Evolutionary conservation across 1,140 invertebrate species (phyloP), one percentile per base, ranked within the genome.

Genomic region (Eueides isabella): DNA sequence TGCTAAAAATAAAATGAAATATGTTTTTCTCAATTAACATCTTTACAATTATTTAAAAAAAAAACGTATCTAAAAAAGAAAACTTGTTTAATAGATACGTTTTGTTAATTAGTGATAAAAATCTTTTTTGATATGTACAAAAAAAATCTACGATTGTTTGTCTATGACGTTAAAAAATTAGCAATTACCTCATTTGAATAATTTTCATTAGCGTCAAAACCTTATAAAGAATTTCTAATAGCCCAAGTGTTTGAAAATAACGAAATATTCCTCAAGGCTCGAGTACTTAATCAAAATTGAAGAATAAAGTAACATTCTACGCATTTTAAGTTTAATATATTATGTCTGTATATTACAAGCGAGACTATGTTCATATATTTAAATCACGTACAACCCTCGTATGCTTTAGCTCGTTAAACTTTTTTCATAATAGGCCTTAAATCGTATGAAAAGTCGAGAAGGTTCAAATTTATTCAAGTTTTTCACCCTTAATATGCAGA

Each of bases 401-500:
- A 70, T 28, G 62, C 68, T 62, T 70, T 26, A 33, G 31, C 41
- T 70, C 48, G 44, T 66, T 70, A 63, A 75, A 65, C 67, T 75
- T 75, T 75, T 75, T 75, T 75, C 67, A 61, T 75, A 75, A 75
- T 67, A 70, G 33, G 63, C 67, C 44, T 61, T 71, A 74, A 75
- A 63, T 71, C 73, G 63, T 71, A 75, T 75, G 73, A 75, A 75
- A 75, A 74, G 63, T n/a, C 30, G 61, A 29, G 35, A 14, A 66
- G 35, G 67, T 69, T 55, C 71, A 38, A 75, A 78, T 77, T 81
- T 81, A 83, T 80, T 77, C 80, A 81, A 83, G 73, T 81, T 81
- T 81, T 79, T 80, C 80, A 71, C 80, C 82, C 81, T 82, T 80
- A 80, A 83, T 83, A 84, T 84, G 79, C 79, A 82, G 79, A 84